Conservation (phyloP, 2,888 invertebrate species). For the Synergus gifuensis region DNA sequence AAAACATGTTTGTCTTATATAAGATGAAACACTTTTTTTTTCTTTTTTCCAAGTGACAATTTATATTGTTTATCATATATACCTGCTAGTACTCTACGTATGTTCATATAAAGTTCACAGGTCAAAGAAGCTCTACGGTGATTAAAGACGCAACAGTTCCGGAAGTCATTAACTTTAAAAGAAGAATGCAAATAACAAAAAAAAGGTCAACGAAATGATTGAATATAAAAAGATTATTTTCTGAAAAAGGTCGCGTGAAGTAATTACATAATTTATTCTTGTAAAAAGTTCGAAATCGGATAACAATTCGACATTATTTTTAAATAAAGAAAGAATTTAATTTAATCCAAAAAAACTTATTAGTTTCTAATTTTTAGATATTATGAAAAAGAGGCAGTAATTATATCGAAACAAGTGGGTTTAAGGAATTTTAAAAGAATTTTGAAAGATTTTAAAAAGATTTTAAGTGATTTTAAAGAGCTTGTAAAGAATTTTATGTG, state of each 20-base stretch:
- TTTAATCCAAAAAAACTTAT: too few relatives aligned
- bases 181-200: too few relatives aligned
- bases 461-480: too few relatives aligned
- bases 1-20: not conserved
- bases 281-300: not conserved
- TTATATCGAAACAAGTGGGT: too few relatives aligned
- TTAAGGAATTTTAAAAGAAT: too few relatives aligned
- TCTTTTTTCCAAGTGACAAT: not conserved
- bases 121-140: not conserved
- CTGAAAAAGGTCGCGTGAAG: constrained; percentile 27
- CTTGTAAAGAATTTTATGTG: too few relatives aligned
- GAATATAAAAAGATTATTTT: constrained; percentile 33
- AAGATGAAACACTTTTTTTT: not conserved
- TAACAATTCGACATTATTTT: too few relatives aligned
- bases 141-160: not conserved
- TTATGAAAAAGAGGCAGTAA: too few relatives aligned
- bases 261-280: constrained; percentile 46
- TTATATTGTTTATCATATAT: not conserved
- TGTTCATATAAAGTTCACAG: not conserved
- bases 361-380: too few relatives aligned
- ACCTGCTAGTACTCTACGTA: not conserved
- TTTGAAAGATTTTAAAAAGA: too few relatives aligned
- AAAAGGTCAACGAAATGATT: not conserved
- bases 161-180: too few relatives aligned
- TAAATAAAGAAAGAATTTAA: too few relatives aligned